A percentile compares a stretch with the other conserved stretches of the same genome.
Evolutionary conservation across 92 coral and sea anemone species (phyloP).

Genomic region (Metridium senile): DNA sequence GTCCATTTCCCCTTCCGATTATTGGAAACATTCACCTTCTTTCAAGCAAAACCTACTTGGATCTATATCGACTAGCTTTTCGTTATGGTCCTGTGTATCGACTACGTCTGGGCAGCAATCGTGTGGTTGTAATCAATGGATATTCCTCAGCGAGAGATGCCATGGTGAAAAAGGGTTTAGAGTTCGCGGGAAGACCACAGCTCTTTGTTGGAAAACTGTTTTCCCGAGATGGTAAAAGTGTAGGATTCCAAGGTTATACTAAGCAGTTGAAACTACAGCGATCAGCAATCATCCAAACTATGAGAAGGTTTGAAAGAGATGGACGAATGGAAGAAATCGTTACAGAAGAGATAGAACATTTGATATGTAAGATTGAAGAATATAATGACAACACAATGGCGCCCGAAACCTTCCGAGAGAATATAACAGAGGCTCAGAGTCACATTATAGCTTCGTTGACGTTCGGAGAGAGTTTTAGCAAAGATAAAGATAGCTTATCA

Average conservation of each 20-base stretch:
- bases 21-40: constrained; percentile 76
- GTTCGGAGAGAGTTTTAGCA: constrained; percentile 60
- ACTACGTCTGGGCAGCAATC: constrained; percentile 60
- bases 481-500: constrained; percentile 55
- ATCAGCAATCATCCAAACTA: constrained; percentile 44
- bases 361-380: constrained; percentile 41
- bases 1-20: constrained; percentile 83
- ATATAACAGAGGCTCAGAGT: constrained; percentile 44
- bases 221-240: constrained; percentile 49
- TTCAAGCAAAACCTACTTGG: constrained; percentile 58
- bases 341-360: constrained; percentile 49
- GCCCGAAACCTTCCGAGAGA: constrained; percentile 37
- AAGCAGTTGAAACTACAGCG: constrained; percentile 70
- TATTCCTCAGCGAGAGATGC: constrained; percentile 74
- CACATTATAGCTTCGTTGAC: constrained; percentile 62
- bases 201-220: constrained; percentile 60
- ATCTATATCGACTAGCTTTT: constrained; percentile 54
- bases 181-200: constrained; percentile 75
- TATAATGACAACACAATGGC: constrained; percentile 36
- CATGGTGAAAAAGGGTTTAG: constrained; percentile 48
- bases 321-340: constrained; percentile 48
- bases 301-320: constrained; percentile 45
- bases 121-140: constrained; percentile 65
- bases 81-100: constrained; percentile 72
- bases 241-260: constrained; percentile 68